Evolutionary conservation across 2,888 invertebrate species (phyloP), one percentile per base, ranked within the genome.

Genomic region (Drosophila leonis): DNA sequence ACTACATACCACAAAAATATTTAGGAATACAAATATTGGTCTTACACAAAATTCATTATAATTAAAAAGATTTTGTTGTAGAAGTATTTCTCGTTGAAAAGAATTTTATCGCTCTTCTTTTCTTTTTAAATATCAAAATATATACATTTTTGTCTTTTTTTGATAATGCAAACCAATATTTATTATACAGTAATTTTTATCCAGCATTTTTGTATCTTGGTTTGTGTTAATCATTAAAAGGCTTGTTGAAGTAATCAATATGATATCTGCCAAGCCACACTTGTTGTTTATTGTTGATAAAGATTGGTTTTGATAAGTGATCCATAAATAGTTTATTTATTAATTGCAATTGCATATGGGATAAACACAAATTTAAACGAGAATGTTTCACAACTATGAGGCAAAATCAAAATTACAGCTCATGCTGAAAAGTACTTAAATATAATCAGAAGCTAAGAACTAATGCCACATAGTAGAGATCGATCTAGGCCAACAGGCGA

Each of bases 401-500:
- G 59, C 31, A 15, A 56, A 51, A 41, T 59, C 44, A 67, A 75
- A 41, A 48, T 46, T 65, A 69, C 49, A 37, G 24, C 48, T 60
- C 39, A 42, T 54, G 61, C n/a, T 56, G 29, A 35, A 70, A 1
- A 52, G 57, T 60, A 55, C 69, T 60, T 72, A 70, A 59, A 51
- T 65, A 62, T 48, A 75, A 80, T 29, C 46, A 37, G 66, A 42
- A 31, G 51, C 41, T 88, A 76, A 46, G 35, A 59, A 55, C 79
- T 81, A 71, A 60, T 9, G 54, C 48, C 63, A 49, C 29, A 46
- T 31, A 27, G 29, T 54, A 35, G 69, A 73, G 79, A 72, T 84
- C 91, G 75, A 70, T 84, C 91, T 92, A 92, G 72, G 92, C 90
- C 67, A 92, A 69, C 33, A 92, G 54, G 27, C 92, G 92, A 29